Percentiles rank a stretch among this genome's conserved stretches.
Conservation (phyloP, 2,797 vertebrate genomes). For the Ceryle rudis region DNA sequence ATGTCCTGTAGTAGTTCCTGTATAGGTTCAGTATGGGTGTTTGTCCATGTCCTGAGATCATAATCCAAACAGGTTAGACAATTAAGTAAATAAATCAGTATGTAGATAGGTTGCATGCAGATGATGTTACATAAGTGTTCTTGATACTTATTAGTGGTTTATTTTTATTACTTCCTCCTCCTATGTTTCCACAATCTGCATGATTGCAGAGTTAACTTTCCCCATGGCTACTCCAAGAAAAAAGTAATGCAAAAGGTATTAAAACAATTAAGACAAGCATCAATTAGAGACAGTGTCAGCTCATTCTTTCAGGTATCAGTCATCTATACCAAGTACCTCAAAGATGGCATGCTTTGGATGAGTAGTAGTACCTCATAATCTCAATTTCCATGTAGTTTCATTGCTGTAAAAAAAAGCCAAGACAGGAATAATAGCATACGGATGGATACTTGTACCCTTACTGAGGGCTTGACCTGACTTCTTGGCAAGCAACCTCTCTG, state of each 20-base stretch:
- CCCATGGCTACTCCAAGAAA: neutral
- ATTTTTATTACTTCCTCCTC: neutral
- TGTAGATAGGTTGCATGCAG: neutral
- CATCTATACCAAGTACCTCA: neutral
- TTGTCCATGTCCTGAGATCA: neutral
- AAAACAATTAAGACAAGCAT: neutral
- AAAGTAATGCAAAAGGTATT: neutral
- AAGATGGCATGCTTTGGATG: neutral
- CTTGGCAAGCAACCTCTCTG: neutral
- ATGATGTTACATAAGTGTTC: neutral
- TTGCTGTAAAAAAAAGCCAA: neutral
- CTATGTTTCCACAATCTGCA: neutral
- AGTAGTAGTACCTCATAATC: neutral
- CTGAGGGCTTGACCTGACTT: neutral
- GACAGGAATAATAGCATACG: neutral
- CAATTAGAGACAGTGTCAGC: neutral
- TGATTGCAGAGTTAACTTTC: neutral
- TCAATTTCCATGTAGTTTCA: neutral
- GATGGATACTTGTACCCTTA: neutral
- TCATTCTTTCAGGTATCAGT: neutral
- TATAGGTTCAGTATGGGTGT: neutral
- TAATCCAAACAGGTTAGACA: neutral
- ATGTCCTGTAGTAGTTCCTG: neutral
- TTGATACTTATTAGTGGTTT: neutral
- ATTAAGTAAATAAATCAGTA: neutral